Percentiles rank a stretch among this genome's conserved stretches.
These are phyloP conservation scores for Cryptocheilus praepositus DNA, from an alignment of 2,888 invertebrate genomes.

Conservation along the genomic window DNA sequence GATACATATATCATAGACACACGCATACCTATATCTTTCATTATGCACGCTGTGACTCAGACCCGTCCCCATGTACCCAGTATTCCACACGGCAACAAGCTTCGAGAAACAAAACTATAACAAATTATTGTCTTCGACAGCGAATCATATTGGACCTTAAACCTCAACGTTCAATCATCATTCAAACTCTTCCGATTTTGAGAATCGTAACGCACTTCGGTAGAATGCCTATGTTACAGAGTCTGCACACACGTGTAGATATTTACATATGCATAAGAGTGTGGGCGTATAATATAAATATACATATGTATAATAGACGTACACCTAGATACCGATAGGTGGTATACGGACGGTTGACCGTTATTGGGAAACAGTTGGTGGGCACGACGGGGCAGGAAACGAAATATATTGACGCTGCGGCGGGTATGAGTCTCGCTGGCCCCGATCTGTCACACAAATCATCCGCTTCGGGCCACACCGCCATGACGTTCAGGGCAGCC, in stretches of 20 bases:
- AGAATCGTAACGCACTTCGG: too few species aligned
- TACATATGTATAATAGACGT: slow-evolving; percentile 8
- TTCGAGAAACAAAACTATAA: too few species aligned
- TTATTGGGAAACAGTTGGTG: slow-evolving; percentile 69
- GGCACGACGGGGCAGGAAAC: slow-evolving; percentile 52
- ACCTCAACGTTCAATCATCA: too few species aligned
- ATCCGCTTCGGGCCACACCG: slow-evolving; percentile 52
- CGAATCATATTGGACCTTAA: too few species aligned
- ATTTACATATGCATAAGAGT: slow-evolving; percentile 5
- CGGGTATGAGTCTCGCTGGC: slow-evolving; percentile 59
- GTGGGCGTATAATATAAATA: slow-evolving; percentile 13
- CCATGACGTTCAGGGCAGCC: slow-evolving; percentile 28
- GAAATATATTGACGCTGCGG: slow-evolving; percentile 64
- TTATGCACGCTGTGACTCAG: too few species aligned
- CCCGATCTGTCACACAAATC: slow-evolving; percentile 72
- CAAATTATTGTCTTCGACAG: too few species aligned
- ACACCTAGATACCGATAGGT: slow-evolving; percentile 36
- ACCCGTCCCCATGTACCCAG: too few species aligned
- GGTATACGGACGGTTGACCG: slow-evolving; percentile 38
- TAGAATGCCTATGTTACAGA: too few species aligned
- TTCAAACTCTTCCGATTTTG: too few species aligned
- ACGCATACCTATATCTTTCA: not conserved
- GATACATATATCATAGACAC: not conserved
- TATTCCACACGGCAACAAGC: too few species aligned
- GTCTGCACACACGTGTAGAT: not conserved